A percentile compares a stretch with the other conserved stretches of the same genome.
Evolutionary conservation across 2,888 invertebrate species (phyloP).

Genomic region (Chironomus tentans): DNA sequence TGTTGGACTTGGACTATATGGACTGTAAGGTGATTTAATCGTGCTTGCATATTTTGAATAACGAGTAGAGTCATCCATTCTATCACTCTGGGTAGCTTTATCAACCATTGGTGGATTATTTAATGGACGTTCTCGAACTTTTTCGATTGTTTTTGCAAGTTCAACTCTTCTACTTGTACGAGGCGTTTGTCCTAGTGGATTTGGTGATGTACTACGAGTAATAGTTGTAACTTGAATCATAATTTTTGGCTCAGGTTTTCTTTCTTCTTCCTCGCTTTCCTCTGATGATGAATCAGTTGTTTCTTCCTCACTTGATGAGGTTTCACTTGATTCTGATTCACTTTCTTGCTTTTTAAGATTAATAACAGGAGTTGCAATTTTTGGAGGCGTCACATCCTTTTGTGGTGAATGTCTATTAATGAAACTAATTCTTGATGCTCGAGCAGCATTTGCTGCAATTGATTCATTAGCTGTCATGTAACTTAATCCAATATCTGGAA

Average conservation of each 20-base stretch:
- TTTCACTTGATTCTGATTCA: constrained; percentile 30
- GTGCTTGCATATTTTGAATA: constrained; percentile 52
- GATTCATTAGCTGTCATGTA: constrained; percentile 41
- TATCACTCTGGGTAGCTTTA: constrained; percentile 64
- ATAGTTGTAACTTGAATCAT: constrained; percentile 52
- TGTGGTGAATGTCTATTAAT: constrained; percentile 15
- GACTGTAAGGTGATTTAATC: constrained; percentile 52
- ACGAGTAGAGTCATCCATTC: constrained; percentile 58
- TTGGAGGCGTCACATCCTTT: not conserved
- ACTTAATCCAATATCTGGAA: constrained; percentile 30
- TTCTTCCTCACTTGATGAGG: constrained; percentile 30
- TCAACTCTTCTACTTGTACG: constrained; percentile 60
- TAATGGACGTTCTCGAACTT: constrained; percentile 53
- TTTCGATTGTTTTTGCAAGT: constrained; percentile 62
- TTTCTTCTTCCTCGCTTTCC: constrained; percentile 28
- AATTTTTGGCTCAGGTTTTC: constrained; percentile 33
- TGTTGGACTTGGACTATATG: constrained; percentile 42
- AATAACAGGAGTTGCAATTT: constrained; percentile 8
- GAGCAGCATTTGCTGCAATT: constrained; percentile 36
- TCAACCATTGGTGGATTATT: constrained; percentile 52
- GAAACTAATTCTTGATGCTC: constrained; percentile 30
- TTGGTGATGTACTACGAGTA: constrained; percentile 71
- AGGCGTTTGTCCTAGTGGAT: constrained; percentile 51
- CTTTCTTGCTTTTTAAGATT: constrained; percentile 37
- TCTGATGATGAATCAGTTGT: constrained; percentile 29